These are phyloP conservation scores for Crossaster papposus DNA, from an alignment of 53 echinoderm and acorn worm species.

Conservation along the genomic window DNA sequence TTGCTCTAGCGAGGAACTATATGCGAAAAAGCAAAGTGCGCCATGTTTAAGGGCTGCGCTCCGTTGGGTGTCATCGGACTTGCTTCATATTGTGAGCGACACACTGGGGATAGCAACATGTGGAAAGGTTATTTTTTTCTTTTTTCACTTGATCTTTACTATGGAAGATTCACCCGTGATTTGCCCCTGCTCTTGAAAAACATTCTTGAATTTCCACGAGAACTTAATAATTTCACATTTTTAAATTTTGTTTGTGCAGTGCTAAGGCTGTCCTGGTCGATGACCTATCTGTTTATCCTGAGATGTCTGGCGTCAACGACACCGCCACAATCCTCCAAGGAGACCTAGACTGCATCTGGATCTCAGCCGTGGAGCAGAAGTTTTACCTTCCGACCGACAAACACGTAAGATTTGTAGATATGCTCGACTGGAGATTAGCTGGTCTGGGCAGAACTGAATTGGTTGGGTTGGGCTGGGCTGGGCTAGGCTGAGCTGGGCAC, in stretches of 20 bases:
- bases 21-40: too few species aligned
- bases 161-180: too few species aligned
- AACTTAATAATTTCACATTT: too few species aligned
- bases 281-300: conserved; percentile 37
- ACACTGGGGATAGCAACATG: too few species aligned
- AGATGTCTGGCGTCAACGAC: conserved; percentile 15
- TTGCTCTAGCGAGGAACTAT: too few species aligned
- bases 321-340: conserved; percentile 2
- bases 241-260: not conserved
- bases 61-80: too few species aligned
- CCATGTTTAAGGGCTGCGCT: too few species aligned
- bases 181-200: too few species aligned
- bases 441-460: not conserved
- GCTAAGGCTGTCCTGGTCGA: conserved; percentile 2
- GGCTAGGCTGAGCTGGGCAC: not conserved
- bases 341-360: conserved; percentile 32
- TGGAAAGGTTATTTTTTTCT: too few species aligned
- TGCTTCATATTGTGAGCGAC: too few species aligned
- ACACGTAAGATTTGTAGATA: conserved; percentile 7
- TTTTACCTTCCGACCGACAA: conserved; percentile 25
- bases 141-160: too few species aligned
- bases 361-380: conserved; percentile 13
- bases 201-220: too few species aligned
- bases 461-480: not conserved
- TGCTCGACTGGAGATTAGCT: not conserved